Evolutionary conservation across 1,140 invertebrate genomes (phyloP), one percentile per base, ranked within the genome.

Genomic region (Lineus longissimus): DNA sequence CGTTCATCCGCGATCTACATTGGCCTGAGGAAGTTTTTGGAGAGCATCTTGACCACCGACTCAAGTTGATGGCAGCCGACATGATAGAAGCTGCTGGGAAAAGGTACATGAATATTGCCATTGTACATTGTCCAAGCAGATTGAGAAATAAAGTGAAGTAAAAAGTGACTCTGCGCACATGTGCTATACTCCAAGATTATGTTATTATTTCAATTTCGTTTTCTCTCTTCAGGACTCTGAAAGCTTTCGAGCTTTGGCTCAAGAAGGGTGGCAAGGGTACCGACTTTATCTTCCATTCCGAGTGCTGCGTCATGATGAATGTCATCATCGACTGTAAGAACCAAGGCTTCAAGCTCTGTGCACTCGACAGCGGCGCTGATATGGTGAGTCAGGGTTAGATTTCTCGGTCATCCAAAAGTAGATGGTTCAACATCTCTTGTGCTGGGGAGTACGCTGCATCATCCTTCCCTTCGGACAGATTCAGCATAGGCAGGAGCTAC

Each of bases 281-380:
- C 31, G 97, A 99, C 85, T 99, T 98, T 81, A 93, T 98, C 64
- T 88, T 98, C 67, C 95, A 95, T 1, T 90, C 92, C 7, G 97
- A 99, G 86, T 94, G 98, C 82, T 98, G 96, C 84, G 94, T 95
- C 11, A 99, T 99, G 97, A 93, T 98, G 72, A 99, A 99, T 85
- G 95, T 98, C 65, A 94, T 98, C 67, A 87, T 86, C 64, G 85
- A 86, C 70, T 83, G 84, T 59, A 86, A 86, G 76, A 82, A 80
- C 67, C 90, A 97, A 83, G 96, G 94, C 66, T 89, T 98, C 74
- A 97, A 98, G 82, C 85, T 98, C 62, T 98, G 95, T 82, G 91
- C 95, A 36, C 91, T 98, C 60, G 93, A 97, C 84, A 80, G 74
- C 70, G 94, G 93, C 47, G 91, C 95, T 70, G 94, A 97, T 86